A percentile compares a stretch with the other conserved stretches of the same genome.
These are phyloP conservation scores for Drosophila kepulauana DNA, from an alignment of 1,140 invertebrate genomes.

Conservation along the genomic window DNA sequence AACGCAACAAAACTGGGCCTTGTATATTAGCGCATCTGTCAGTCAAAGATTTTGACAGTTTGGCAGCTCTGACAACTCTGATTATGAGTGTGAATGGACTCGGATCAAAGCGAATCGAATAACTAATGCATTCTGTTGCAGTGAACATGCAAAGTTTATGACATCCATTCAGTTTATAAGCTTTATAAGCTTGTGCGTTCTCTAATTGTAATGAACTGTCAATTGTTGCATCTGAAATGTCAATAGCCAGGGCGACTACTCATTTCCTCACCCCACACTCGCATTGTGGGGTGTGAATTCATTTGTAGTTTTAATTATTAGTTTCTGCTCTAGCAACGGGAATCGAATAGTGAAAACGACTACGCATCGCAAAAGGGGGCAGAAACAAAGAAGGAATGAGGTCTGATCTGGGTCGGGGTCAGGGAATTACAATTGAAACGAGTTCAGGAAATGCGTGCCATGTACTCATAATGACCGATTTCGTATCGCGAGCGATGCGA, in stretches of 20 bases:
- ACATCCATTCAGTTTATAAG: not conserved
- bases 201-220: not conserved
- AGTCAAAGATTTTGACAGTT: constrained; percentile 13
- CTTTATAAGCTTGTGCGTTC: not conserved
- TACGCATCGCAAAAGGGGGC: not conserved
- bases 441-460: constrained; percentile 46
- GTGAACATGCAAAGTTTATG: constrained; percentile 3
- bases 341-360: not conserved
- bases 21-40: constrained; percentile 42
- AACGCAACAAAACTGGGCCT: not conserved
- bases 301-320: constrained; percentile 81
- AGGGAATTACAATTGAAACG: constrained; percentile 10
- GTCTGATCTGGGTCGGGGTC: no score
- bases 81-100: constrained; percentile 26
- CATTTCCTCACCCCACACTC: constrained; percentile 6
- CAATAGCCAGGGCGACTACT: constrained; percentile 1
- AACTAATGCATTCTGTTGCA: constrained; percentile 10
- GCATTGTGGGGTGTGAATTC: constrained; percentile 56
- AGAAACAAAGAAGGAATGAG: not conserved
- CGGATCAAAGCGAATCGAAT: constrained; percentile 24
- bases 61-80: constrained; percentile 20
- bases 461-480: constrained; percentile 42
- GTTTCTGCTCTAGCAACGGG: constrained; percentile 39
- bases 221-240: constrained; percentile 9
- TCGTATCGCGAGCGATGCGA: not conserved